Conservation (phyloP, 37 sponge, comb jelly and placozoan species). For the Diacarnus erythraeanus region DNA sequence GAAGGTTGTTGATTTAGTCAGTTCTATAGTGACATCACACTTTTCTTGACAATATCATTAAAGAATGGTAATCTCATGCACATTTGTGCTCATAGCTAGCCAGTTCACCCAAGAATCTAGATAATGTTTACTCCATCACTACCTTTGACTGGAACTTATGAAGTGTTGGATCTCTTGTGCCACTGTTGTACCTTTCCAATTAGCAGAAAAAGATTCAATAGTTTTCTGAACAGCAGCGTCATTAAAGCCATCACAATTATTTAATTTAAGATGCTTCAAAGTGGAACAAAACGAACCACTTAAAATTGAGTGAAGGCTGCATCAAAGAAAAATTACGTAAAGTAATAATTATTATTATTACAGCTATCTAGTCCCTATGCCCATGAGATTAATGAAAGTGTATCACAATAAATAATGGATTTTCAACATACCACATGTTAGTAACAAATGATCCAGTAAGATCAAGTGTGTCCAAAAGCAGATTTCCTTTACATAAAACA, state of each 20-base stretch:
- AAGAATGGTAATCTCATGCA: too few species aligned
- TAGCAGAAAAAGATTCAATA: background rate
- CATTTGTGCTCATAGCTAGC: too few species aligned
- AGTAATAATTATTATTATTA: background rate
- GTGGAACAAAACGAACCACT: background rate
- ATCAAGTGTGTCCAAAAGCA: background rate
- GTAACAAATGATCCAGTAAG: slow-evolving; percentile 1
- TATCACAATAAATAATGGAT: background rate
- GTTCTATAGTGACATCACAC: too few species aligned
- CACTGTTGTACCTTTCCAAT: background rate
- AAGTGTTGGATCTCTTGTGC: background rate
- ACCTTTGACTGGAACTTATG: background rate
- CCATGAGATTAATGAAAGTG: too few species aligned
- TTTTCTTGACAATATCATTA: too few species aligned
- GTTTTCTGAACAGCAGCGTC: background rate
- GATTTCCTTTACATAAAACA: background rate
- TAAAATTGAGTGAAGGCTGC: background rate
- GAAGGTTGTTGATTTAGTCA: too few species aligned
- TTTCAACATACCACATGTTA: background rate
- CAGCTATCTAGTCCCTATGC: too few species aligned
- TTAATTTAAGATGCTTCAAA: background rate
- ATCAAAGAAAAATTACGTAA: background rate
- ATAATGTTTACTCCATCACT: background rate
- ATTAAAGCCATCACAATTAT: slow-evolving; percentile 1
- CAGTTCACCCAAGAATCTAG: too few species aligned